Evolutionary conservation across 2,113 vertebrate genomes (phyloP), one percentile per base, ranked within the genome.

Genomic region (Aepyceros melampus): DNA sequence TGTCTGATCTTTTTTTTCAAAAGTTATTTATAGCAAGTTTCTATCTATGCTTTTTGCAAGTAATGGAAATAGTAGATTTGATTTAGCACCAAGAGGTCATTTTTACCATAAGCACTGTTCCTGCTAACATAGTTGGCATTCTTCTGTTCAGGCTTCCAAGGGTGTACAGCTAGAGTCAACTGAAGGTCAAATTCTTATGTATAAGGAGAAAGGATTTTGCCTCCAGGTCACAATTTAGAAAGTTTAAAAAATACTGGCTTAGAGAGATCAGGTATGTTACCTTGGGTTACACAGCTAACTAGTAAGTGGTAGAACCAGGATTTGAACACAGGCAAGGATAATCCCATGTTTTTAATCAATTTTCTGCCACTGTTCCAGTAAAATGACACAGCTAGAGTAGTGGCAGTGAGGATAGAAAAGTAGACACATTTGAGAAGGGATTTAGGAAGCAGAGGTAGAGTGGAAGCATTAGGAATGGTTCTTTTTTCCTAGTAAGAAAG

Each of bases 1-100:
- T 81, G 11, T 94, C 79, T 74, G 14, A 11, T 79, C 25, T 82
- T 51, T 23, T 82, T 79, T 81, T 67, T 94, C 31, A 93, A 95
- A 97, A 97, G 64, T 11, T 11, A 51, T 92, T 96, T 92, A 96
- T 84, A 94, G 51, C 19, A 89, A 71, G 67, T 85, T 91, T 94
- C 45, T 47, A 91, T 43, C n/a, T 96, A 5, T 96, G 79, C 6
- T 56, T 62, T 94, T 93, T 97, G 36, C 49, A 95, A 97, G 49
- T 96, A 96, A 93, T 60, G 85, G 84, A 94, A 97, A 98, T 64
- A 82, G 56, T 71, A 85, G 40, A 86, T 95, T 91, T 25, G 15
- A 45, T 74, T 55, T 87, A 86, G 25, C 62, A 94, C 1, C 60
- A 47, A 86, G 43, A 9, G 36, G 33, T 92, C 45, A 31, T 95